Evolutionary conservation across 2,113 vertebrate genomes (phyloP).

Genomic region (Zosterops pallidus): DNA sequence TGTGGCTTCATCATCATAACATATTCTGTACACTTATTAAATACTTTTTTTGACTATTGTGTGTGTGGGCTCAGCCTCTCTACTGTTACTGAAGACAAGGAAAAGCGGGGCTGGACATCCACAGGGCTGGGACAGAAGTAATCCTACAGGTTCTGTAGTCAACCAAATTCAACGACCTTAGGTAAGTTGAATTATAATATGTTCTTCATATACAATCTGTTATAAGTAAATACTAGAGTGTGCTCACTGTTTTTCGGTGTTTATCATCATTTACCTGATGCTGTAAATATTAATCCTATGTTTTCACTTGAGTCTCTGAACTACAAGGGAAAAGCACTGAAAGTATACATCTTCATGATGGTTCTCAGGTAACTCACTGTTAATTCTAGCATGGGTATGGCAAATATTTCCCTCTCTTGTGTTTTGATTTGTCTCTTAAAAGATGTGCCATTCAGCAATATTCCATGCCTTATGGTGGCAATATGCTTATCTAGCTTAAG

Average conservation of each 20-base stretch:
- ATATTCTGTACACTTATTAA: not conserved
- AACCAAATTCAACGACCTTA: not conserved
- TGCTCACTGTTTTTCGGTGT: not conserved
- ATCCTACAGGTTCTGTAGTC: not conserved
- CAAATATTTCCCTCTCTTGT: not conserved
- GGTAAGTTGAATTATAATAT: not conserved
- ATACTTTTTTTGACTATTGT: not conserved
- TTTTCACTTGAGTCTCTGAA: not conserved
- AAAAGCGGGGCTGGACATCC: not conserved
- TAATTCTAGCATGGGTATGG: not conserved
- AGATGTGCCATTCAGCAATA: not conserved
- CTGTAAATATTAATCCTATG: not conserved
- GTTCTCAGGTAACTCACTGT: not conserved
- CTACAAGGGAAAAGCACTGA: not conserved
- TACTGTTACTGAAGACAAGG: not conserved
- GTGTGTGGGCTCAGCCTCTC: not conserved
- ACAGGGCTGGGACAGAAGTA: not conserved
- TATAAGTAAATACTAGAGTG: not conserved
- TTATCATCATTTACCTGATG: not conserved
- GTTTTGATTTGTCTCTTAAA: not conserved
- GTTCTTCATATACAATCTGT: not conserved
- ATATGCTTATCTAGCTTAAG: not conserved
- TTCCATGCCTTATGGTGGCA: not conserved
- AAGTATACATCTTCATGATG: not conserved
- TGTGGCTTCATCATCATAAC: not conserved